Base-by-base conservation (phyloP, 2,113 vertebrate species). In the Puma concolor region DNA sequence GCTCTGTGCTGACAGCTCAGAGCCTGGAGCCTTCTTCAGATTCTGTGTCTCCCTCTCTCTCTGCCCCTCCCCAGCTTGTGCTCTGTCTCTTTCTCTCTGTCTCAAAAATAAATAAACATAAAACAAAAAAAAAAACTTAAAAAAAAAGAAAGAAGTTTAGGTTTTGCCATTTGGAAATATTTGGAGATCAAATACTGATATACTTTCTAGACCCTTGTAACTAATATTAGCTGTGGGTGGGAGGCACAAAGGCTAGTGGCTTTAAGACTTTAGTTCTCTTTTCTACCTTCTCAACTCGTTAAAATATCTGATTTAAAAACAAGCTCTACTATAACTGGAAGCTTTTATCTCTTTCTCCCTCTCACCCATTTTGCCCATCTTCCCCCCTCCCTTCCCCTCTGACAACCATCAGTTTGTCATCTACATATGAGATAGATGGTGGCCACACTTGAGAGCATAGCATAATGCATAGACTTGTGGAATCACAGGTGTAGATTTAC, bases 301-400 rank as follows among this genome's bases (percentile, higher is more conserved):
- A 69, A 94, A 80, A 63, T 91, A 92, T 97, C 92, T 93, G 82
- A 92, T 97, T 93, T 95, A 71, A 94, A 98, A 97, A 96, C 87
- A 96, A 98, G 84, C 94, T 96, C 76, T 98, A 48, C 74, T 7
- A 31, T 77, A 48, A 48, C 41, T 77, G 41, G 41, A 77, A 48
- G 27, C 41, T 41, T 77, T 27, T 77, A 31, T 31, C 41, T 77
- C 27, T 7, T 41, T 8, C 54, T 7, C 25, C 25, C 72, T 25
- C 31, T 77, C 27, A 10, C 15, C 41, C 74, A 48, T 77, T 77
- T 48, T 77, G 41, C 27, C 41, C 38, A 44, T 29, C 25, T 14
- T 4, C 13, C 27, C 25, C 2, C 14, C 23, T 4, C 74, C 74
- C 41, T 15, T 5, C 38, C 71, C 38, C 38, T 41, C 38, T 74